Evolutionary conservation across 2,113 vertebrate genomes (phyloP).

Genomic region (Chelonoidis abingdonii): DNA sequence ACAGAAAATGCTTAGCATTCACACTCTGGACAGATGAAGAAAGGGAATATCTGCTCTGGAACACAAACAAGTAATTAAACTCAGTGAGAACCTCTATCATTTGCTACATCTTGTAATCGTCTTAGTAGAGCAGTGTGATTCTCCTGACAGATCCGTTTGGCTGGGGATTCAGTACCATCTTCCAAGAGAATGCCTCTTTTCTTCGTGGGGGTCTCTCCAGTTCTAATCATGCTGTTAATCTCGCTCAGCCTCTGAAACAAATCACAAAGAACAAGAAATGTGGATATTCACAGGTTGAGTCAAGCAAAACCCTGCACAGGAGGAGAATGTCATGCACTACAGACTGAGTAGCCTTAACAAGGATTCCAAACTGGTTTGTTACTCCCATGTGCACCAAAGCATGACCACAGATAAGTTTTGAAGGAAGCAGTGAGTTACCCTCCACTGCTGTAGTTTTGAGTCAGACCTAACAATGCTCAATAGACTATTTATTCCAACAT

Average conservation of each 20-base stretch:
- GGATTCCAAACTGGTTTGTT: background rate
- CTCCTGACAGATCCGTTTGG: constrained; percentile 92
- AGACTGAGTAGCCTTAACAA: background rate
- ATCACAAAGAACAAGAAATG: background rate
- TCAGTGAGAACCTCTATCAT: constrained; percentile 92
- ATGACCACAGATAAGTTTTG: background rate
- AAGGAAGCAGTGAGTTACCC: background rate
- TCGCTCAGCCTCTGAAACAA: constrained; percentile 87
- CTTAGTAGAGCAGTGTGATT: constrained; percentile 88
- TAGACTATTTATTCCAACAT: background rate
- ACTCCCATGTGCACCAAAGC: background rate
- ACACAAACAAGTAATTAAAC: background rate
- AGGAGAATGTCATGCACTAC: background rate
- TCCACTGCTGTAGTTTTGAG: too few species aligned
- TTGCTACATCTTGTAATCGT: constrained; percentile 92
- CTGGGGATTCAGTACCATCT: constrained; percentile 87
- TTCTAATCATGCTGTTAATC: constrained; percentile 96
- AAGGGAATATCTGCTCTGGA: fast-evolving
- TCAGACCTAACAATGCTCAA: too few species aligned
- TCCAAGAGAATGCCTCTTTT: constrained; percentile 91
- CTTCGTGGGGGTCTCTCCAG: constrained; percentile 92
- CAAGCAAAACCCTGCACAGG: background rate
- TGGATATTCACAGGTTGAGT: background rate
- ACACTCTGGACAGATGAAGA: fast-evolving
- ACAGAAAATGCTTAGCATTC: fast-evolving